phyloP scores from a whole-genome alignment of 2,888 invertebrate species.

The Mylabris sibirica region DNA sequence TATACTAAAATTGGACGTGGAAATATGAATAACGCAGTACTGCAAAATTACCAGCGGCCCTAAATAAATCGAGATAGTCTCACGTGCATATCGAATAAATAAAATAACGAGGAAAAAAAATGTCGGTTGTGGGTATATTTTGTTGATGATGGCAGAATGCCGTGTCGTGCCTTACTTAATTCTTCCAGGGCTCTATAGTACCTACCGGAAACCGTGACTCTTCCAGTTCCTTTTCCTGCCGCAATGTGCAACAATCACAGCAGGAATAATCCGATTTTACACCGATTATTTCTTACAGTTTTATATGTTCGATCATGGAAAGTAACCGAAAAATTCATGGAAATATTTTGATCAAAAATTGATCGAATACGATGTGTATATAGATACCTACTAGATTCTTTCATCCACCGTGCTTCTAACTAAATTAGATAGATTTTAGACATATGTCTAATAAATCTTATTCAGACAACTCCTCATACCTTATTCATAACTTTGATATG shows the following conservation, averaged over 20 bases:
- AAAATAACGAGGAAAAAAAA: background rate
- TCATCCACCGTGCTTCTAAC: background rate
- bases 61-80: conserved; percentile 6
- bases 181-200: conserved; percentile 47
- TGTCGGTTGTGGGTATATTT: background rate
- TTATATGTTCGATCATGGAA: background rate
- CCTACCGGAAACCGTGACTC: conserved; percentile 59
- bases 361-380: conserved; percentile 5
- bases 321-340: background rate
- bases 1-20: no score
- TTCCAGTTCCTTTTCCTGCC: conserved; percentile 58
- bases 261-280: conserved; percentile 39
- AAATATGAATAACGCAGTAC: no score
- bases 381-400: background rate
- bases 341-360: background rate
- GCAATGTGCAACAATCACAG: conserved; percentile 39
- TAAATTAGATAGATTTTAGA: conserved; percentile 52
- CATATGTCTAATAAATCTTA: conserved; percentile 53
- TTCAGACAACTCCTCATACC: conserved; percentile 47
- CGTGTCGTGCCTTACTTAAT: conserved; percentile 52
- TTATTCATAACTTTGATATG: conserved; percentile 53
- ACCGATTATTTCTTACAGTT: background rate
- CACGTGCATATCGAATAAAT: background rate
- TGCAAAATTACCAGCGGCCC: no score
- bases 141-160: conserved; percentile 49